Evolutionary conservation across 92 coral and sea anemone genomes (phyloP).

Genomic region (Epizoanthus stellaris): DNA sequence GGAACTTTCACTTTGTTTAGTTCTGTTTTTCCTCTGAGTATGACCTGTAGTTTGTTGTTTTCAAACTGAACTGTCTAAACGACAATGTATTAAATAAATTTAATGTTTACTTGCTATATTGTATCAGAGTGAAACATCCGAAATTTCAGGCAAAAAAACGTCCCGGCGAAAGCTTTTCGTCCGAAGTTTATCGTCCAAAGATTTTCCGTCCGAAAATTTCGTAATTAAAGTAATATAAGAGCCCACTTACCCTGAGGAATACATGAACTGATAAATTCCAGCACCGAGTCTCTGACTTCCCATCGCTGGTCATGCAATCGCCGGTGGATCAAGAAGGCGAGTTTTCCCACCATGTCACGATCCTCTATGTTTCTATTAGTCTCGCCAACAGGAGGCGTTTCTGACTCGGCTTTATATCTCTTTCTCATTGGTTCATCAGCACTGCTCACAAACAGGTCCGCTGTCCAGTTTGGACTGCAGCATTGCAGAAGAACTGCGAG

Average conservation of each 20-base stretch:
- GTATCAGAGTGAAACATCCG: no score
- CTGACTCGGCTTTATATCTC: not conserved
- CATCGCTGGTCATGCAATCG: constrained; percentile 81
- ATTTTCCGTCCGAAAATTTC: no score
- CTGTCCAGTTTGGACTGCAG: constrained; percentile 25
- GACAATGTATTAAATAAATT: no score
- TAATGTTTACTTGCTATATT: no score
- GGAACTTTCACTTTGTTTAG: no score
- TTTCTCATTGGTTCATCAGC: constrained; percentile 18
- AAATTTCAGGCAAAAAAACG: no score
- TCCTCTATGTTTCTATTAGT: not conserved
- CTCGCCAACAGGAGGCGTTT: not conserved
- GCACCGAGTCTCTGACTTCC: constrained; percentile 84
- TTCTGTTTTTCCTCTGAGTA: no score
- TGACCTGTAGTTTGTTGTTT: no score
- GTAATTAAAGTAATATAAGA: not conserved
- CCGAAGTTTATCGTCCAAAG: no score
- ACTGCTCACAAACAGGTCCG: constrained; percentile 33
- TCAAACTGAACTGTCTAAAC: no score
- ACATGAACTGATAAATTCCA: constrained; percentile 79
- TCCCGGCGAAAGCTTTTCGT: no score
- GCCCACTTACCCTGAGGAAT: constrained; percentile 8
- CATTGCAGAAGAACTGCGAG: constrained; percentile 30
- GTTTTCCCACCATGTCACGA: constrained; percentile 28
- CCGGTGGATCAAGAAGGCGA: constrained; percentile 70